Percentiles rank a stretch among this genome's conserved stretches.
Conservation (phyloP, 2,113 vertebrate genomes). For the Gadus macrocephalus region DNA sequence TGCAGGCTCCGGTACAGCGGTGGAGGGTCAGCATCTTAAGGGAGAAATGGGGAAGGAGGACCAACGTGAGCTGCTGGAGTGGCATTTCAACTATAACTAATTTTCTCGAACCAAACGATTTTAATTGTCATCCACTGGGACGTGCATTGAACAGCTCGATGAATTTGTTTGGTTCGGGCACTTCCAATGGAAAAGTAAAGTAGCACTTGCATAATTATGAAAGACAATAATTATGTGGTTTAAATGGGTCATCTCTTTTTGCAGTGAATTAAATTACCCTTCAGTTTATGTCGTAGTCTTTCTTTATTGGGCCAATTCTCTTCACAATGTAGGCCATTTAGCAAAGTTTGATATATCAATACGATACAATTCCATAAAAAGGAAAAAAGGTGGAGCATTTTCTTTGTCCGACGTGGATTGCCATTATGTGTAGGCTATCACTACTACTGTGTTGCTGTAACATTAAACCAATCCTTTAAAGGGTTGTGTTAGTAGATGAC, state of each 20-base stretch:
- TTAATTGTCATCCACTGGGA: too few species aligned
- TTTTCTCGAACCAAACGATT: too few species aligned
- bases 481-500: constrained; percentile 62
- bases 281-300: constrained; percentile 94
- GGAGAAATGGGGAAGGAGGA: constrained; percentile 89
- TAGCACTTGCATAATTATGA: constrained; percentile 72
- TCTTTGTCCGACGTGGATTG: constrained; percentile 24
- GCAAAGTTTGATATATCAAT: constrained; percentile 37
- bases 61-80: constrained; percentile 88
- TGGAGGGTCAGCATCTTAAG: constrained; percentile 95
- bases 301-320: constrained; percentile 91
- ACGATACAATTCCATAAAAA: constrained; percentile 19
- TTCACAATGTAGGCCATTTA: constrained; percentile 84
- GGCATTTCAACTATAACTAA: not conserved
- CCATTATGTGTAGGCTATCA: constrained; percentile 59
- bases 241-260: constrained; percentile 1
- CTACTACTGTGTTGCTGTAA: constrained; percentile 54
- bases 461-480: constrained; percentile 64
- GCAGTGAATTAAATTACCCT: constrained; percentile 78
- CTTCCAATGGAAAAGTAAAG: constrained; percentile 49
- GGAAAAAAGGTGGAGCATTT: constrained; percentile 12
- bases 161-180: too few species aligned
- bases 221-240: constrained; percentile 9
- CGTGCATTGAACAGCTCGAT: too few species aligned
- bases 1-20: constrained; percentile 90